Conservation (phyloP, 2,113 vertebrate genomes). For the Phaethon lepturus region DNA sequence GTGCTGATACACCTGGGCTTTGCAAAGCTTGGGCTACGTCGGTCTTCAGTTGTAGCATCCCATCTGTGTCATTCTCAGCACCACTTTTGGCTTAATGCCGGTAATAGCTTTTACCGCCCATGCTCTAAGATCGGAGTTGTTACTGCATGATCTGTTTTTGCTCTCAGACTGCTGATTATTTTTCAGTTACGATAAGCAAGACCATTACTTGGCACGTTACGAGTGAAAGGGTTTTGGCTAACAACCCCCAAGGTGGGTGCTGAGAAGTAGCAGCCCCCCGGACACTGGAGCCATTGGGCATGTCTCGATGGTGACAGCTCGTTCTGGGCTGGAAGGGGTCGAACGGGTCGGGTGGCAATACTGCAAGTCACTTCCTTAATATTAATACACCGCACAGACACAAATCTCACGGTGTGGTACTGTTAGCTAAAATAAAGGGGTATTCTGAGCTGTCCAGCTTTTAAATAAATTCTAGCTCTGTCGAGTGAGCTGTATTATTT, state of each 20-base stretch:
- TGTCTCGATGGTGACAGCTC: not conserved
- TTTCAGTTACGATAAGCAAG: not conserved
- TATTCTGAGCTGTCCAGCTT: not conserved
- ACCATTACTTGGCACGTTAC: not conserved
- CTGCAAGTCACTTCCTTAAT: not conserved
- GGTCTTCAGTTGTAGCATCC: rapidly evolving
- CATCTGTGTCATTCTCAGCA: too few relatives aligned
- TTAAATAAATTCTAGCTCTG: not conserved
- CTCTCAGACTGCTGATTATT: not conserved
- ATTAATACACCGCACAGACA: not conserved
- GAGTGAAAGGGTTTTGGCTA: not conserved
- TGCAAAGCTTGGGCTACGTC: rapidly evolving
- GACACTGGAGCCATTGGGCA: not conserved
- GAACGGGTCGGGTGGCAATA: not conserved
- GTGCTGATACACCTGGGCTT: not conserved
- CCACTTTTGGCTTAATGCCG: not conserved
- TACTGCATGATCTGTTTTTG: not conserved
- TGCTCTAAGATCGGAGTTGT: not conserved
- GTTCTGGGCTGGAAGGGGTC: not conserved
- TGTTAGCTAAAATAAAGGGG: not conserved
- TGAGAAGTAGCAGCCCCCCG: too few relatives aligned
- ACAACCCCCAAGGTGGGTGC: not conserved
- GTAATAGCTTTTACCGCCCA: not conserved
- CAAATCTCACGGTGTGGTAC: not conserved
- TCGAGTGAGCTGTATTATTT: not conserved